Evolutionary conservation across 2,888 invertebrate species (phyloP), one percentile per base, ranked within the genome.

Genomic region (Agapostemon virescens): DNA sequence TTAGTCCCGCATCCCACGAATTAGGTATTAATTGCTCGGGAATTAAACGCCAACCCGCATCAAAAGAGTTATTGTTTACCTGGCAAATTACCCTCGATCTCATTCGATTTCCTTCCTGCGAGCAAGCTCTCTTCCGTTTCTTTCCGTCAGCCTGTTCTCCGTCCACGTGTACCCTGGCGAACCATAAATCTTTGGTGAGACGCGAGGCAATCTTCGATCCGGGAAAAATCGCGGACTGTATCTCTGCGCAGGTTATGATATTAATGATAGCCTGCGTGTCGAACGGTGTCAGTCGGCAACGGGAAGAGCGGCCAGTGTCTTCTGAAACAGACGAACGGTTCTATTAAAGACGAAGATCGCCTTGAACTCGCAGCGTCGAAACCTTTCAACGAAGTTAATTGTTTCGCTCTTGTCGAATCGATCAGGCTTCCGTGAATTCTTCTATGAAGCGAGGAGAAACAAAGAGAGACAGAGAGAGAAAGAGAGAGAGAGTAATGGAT

Each of bases 311-410:
- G 69, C 79, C 66, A 66, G 69, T 26, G 64, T 73, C 30, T 30
- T n/a, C 20, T 15, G 64, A 38, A 49, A 49, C 36, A 5, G 23
- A 17, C 74, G 30, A 55, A 33, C 42, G 17, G 6, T 13, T 36
- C 67, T 63, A 73, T 81, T 74, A 81, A 76, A 76, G 7, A 77
- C 72, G 79, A 58, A 73, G 77, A 75, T 84, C 79, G 73, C 49
- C 71, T 63, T 74, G 80, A 77, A 78, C 74, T 67, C 80, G 80
- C 82, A 78, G 83, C 77, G 87, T 88, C 88, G 84, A 88, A 90
- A 87, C 88, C 89, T 89, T 88, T 90, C 89, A 87, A 79, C 79
- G 85, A 83, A 86, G 85, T 87, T 90, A 90, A 91, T 91, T 90
- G 89, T 88, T 85, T 86, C 88, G 89, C 90, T 61, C 89, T 89